Base-by-base conservation (phyloP, 2,113 vertebrate genomes). In the Mus spicilegus region DNA sequence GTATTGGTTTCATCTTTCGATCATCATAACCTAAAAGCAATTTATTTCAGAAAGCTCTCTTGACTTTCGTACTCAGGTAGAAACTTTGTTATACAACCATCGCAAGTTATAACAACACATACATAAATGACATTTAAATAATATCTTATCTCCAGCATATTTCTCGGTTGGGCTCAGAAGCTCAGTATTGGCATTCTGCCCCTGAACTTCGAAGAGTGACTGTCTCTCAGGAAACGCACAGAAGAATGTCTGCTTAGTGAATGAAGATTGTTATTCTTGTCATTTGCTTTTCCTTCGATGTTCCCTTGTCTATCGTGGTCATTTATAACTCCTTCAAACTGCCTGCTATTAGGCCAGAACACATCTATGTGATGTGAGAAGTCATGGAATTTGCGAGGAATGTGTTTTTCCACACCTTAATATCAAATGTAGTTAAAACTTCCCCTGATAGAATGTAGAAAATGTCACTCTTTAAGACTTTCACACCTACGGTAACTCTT, bases 361-460 rank as follows among this genome's bases (percentile, higher is more conserved):
- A 76, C 89, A 42, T 54, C 20, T 22, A 20, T 82, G 77, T 67
- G 8, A 17, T 72, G 84, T 94, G 46, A 87, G 36, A 87, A 96
- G n/a, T 76, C 77, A 95, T 28, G 51, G 73, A 85, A 82, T 70
- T 80, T 26, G 26, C 2, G 19, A 26, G 88, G 93, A 89, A 51
- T 80, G 19, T 93, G n/a, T 89, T 91, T 95, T 81, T 91, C 78
- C 93, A 77, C 58, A 89, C 65, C 70, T 96, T 91, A 86, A 56
- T 73, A 87, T 86, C 39, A 91, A 91, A 67, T 7, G 12, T 13
- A 58, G 73, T 84, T 96, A 95, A 93, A 89, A 73, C 28, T 46
- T 85, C 75, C 12, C 22, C 36, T 69, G 24, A 82, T 73, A 75
- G 67, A 87, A 88, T 30, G 0, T 73, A 89, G 75, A 87, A 94